Evolutionary conservation across 2,888 invertebrate genomes (phyloP).

Genomic region (Nycteola revayana): DNA sequence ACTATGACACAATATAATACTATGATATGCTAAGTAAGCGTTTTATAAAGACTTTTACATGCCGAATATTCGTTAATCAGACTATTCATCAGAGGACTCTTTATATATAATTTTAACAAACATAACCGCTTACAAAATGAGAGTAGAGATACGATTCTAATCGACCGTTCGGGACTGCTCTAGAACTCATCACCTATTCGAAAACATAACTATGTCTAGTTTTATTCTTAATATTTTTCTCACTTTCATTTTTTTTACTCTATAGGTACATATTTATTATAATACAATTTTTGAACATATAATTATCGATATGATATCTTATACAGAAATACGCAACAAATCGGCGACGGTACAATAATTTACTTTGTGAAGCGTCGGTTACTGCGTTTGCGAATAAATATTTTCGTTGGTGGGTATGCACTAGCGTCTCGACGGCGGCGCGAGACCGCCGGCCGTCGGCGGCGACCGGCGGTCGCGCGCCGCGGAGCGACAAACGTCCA

Average conservation of each 20-base stretch:
- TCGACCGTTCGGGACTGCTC: conserved; percentile 63
- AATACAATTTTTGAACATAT: conserved; percentile 81
- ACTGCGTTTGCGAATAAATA: conserved; percentile 76
- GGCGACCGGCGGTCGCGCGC: conserved; percentile 12
- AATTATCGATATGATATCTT: conserved; percentile 80
- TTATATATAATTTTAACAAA: conserved; percentile 80
- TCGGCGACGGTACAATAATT: conserved; percentile 74
- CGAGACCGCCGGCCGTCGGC: conserved; percentile 17
- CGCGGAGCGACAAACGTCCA: conserved; percentile 24
- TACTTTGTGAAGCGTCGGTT: conserved; percentile 70
- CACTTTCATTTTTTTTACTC: conserved; percentile 79
- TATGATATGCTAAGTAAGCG: conserved; percentile 83
- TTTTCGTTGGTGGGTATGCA: conserved; percentile 63
- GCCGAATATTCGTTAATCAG: conserved; percentile 82
- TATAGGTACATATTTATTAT: conserved; percentile 79
- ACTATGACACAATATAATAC: conserved; percentile 83
- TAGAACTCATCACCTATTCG: conserved; percentile 71
- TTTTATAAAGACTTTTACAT: conserved; percentile 83
- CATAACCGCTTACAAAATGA: conserved; percentile 79
- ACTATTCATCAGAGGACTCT: conserved; percentile 82
- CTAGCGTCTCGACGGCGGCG: conserved; percentile 23
- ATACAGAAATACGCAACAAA: conserved; percentile 79
- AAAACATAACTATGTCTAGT: conserved; percentile 78
- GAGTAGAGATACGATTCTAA: conserved; percentile 70
- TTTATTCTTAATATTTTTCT: conserved; percentile 79